A percentile compares a stretch with the other conserved stretches of the same genome.
These are phyloP conservation scores for Lasioglossum zephyrum DNA, from an alignment of 2,888 invertebrate genomes.

Conservation along the genomic window DNA sequence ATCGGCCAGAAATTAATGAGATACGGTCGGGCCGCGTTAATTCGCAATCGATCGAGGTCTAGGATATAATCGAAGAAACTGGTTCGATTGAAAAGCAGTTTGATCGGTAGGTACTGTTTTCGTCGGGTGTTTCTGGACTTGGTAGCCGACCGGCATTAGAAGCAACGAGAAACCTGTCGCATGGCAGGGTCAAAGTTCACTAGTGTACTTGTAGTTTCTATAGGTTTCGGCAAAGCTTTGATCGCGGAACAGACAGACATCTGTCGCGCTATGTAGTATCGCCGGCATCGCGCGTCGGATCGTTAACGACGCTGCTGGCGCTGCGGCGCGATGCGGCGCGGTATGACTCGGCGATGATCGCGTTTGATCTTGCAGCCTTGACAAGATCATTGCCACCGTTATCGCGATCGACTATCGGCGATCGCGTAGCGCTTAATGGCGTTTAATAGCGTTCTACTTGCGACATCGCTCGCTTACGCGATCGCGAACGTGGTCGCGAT, in stretches of 20 bases:
- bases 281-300: slow-evolving; percentile 6
- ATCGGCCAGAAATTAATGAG: neutral
- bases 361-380: slow-evolving; percentile 63
- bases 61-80: slow-evolving; percentile 38
- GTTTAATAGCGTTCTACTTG: slow-evolving; percentile 40
- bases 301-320: neutral
- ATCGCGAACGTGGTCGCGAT: neutral
- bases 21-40: neutral
- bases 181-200: neutral
- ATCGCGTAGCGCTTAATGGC: slow-evolving; percentile 32
- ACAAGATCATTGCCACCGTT: slow-evolving; percentile 51
- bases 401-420: slow-evolving; percentile 21
- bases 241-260: neutral
- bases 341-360: slow-evolving; percentile 14
- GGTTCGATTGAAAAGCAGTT: neutral
- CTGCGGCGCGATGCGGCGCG: too few species aligned
- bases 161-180: neutral
- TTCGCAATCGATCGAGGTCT: slow-evolving; percentile 29
- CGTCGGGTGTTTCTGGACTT: neutral
- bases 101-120: neutral
- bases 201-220: neutral
- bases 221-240: neutral
- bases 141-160: neutral
- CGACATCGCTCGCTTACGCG: neutral
- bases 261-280: neutral